Percentiles rank a stretch among this genome's conserved stretches.
Conservation (phyloP, 2,888 invertebrate species). For the Acleris sparsana region DNA sequence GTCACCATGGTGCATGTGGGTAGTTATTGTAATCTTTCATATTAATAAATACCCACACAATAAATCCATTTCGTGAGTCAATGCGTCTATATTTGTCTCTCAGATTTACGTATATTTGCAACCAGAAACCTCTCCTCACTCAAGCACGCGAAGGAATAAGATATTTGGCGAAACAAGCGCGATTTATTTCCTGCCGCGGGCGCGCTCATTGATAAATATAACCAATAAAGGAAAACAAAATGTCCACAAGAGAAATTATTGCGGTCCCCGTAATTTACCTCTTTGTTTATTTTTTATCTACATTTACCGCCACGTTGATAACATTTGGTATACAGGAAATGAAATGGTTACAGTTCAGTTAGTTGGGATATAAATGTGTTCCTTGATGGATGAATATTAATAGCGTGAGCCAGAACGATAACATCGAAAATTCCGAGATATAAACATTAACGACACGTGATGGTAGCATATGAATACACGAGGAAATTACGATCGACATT, state of each 20-base stretch:
- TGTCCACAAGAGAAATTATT: constrained; percentile 70
- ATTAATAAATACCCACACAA: not conserved
- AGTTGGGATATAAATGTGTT: not conserved
- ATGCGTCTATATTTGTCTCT: not conserved
- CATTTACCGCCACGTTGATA: constrained; percentile 36
- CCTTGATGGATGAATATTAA: not conserved
- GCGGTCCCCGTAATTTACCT: constrained; percentile 61
- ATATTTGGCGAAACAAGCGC: constrained; percentile 52
- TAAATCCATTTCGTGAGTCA: too few species aligned
- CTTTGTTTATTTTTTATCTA: constrained; percentile 50
- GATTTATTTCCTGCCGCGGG: constrained; percentile 65
- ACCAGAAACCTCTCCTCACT: constrained; percentile 18
- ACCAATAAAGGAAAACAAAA: constrained; percentile 76
- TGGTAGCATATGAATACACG: constrained; percentile 13
- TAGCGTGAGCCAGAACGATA: not conserved
- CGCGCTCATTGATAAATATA: constrained; percentile 71
- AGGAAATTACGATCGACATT: not conserved
- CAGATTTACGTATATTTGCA: constrained; percentile 30
- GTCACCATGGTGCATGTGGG: too few species aligned
- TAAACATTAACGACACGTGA: constrained; percentile 16
- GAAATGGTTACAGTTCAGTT: not conserved
- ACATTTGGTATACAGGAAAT: constrained; percentile 6
- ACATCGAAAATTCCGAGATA: constrained; percentile 25
- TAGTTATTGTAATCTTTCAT: not conserved
- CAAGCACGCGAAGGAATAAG: constrained; percentile 27